Conservation (phyloP, 2,888 invertebrate genomes). For the Orthonevra nobilis region DNA sequence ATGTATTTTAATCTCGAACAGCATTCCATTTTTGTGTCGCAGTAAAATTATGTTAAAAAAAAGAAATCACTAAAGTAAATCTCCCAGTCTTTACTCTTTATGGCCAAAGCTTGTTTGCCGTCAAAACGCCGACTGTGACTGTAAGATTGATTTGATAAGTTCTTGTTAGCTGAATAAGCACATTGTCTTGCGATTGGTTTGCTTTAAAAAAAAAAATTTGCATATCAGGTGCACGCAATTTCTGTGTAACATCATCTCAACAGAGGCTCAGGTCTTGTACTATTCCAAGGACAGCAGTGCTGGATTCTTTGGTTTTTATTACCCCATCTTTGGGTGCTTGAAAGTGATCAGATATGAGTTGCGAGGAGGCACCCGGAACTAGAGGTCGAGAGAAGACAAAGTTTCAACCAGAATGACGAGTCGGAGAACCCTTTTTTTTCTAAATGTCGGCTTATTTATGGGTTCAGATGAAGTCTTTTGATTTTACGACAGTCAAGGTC, state of each 20-base stretch:
- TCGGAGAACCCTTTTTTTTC: no score
- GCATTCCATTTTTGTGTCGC: no score
- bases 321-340: background rate
- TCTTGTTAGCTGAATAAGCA: conserved; percentile 28
- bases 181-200: conserved; percentile 27
- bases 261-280: no score
- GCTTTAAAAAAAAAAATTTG: conserved; percentile 7
- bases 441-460: no score
- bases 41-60: no score
- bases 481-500: no score
- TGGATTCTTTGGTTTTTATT: background rate
- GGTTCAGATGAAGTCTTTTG: no score
- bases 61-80: background rate
- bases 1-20: no score
- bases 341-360: no score
- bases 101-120: background rate
- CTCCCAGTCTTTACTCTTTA: no score
- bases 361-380: conserved; percentile 1
- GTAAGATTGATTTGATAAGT: conserved; percentile 59
- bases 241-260: background rate
- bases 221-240: conserved; percentile 41
- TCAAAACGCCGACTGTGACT: conserved; percentile 11
- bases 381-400: background rate
- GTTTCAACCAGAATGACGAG: background rate
- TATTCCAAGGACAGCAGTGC: background rate